These are phyloP conservation scores for Haliaeetus leucogaster DNA, from an alignment of 2,113 vertebrate genomes.

Conservation along the genomic window DNA sequence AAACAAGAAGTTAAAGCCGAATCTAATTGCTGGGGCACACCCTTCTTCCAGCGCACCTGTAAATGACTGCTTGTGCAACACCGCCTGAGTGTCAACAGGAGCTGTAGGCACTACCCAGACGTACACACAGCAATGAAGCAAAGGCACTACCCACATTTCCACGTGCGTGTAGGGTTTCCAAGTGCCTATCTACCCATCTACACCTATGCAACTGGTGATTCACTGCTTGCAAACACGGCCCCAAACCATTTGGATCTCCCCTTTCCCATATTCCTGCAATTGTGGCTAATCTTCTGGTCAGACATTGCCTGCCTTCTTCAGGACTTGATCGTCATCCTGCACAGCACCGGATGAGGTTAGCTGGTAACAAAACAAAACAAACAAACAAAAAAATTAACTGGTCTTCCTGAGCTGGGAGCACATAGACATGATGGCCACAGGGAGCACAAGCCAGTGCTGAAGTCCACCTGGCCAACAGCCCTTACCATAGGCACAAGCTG, in stretches of 20 bases:
- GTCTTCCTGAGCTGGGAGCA: not conserved
- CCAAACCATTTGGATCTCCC: not conserved
- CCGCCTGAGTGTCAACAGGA: not conserved
- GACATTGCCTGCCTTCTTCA: not conserved
- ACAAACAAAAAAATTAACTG: not conserved
- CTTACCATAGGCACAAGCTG: not conserved
- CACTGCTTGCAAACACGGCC: not conserved
- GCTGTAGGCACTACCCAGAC: not conserved
- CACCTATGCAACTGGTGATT: not conserved
- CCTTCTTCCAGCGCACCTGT: constrained; percentile 3
- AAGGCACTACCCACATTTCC: not conserved
- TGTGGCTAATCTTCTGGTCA: not conserved
- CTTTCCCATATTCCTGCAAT: not conserved
- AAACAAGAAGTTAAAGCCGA: not conserved
- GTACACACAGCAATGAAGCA: not conserved
- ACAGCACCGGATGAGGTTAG: not conserved
- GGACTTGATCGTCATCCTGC: not conserved
- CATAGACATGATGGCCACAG: not conserved
- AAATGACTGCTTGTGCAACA: constrained; percentile 28
- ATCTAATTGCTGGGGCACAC: not conserved
- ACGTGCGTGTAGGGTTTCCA: not conserved
- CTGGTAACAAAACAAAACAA: not conserved
- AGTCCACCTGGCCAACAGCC: not conserved
- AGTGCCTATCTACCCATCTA: not conserved
- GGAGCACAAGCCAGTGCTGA: not conserved